Base-by-base conservation (phyloP, 2,113 vertebrate genomes). In the Meleagris gallopavo region DNA sequence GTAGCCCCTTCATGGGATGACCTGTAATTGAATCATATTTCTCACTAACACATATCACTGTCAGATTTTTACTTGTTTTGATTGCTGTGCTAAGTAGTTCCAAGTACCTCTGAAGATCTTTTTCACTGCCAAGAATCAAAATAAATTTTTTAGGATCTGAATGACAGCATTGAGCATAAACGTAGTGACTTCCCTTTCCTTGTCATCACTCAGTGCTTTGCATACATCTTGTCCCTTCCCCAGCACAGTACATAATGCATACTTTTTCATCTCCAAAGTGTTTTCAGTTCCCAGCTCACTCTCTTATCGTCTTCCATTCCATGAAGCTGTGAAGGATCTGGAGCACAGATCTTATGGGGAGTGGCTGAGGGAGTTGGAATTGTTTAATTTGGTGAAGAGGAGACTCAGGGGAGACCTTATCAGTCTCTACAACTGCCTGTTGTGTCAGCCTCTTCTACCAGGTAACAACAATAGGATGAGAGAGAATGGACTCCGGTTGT, bases 171-270 rank as follows among this genome's bases (percentile, higher is more conserved):
- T 60, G 71, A 87, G 60, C 22, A 18, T 29, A 60, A 57, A 2
- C 12, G 40, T 5, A 74, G 5, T 17, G 32, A 45, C 12, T 78
- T 38, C 29, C 11, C 78, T 73, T 61, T 43, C n/a, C 69, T 6
- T 16, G 15, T 57, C 13, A 11, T 73, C 36, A 43, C 54, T 73
- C 45, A 73, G 5, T 24, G 48, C 18, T 85, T 75, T 88, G 14
- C 8, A 3, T 21, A 18, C 8, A 3, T 60, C 41, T 78, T 72
- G 19, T 72, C 11, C 10, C 18, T 6, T 22, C 13, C 19, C 19
- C 0, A 0, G 29, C 20, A 46, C 6, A 14, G 12, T 52, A 72
- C 29, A 46, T 6, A 18, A 4, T 60, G 25, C 11, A 8, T n/a
- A 30, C 24, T 40, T 84, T 79, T 72, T 40, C 67, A 46, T 38